A percentile compares a stretch with the other conserved stretches of the same genome.
Conservation (phyloP, 2,113 vertebrate species). For the Rhinoderma darwinii region DNA sequence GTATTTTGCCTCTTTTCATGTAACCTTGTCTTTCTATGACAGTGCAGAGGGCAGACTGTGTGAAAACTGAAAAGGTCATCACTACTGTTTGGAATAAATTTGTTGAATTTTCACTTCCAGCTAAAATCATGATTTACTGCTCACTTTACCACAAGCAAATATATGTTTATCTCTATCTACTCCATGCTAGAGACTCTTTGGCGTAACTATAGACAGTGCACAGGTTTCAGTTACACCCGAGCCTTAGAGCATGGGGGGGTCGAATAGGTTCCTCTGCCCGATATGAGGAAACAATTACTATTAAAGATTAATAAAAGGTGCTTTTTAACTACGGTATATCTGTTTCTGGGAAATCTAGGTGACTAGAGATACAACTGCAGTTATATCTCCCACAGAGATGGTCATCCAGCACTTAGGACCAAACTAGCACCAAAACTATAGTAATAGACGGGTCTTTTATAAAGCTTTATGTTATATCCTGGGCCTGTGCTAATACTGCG, state of each 20-base stretch:
- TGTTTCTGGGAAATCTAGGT: no score
- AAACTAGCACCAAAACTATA: no score
- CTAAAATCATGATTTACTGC: not conserved
- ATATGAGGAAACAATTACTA: not conserved
- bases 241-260: no score
- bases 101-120: conserved; percentile 10
- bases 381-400: no score
- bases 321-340: no score
- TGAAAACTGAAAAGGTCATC: not conserved
- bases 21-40: not conserved
- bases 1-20: not conserved
- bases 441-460: no score
- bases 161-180: not conserved
- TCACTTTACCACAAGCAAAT: not conserved
- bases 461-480: no score
- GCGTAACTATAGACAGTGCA: not conserved
- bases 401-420: no score
- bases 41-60: not conserved
- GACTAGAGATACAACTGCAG: no score
- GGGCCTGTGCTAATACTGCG: no score
- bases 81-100: not conserved
- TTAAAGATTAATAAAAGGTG: no score
- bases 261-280: not conserved
- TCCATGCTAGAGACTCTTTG: not conserved
- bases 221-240: no score